A percentile compares a stretch with the other conserved stretches of the same genome.
Evolutionary conservation across 2,888 invertebrate species (phyloP).

Genomic region (Folsomia candida): DNA sequence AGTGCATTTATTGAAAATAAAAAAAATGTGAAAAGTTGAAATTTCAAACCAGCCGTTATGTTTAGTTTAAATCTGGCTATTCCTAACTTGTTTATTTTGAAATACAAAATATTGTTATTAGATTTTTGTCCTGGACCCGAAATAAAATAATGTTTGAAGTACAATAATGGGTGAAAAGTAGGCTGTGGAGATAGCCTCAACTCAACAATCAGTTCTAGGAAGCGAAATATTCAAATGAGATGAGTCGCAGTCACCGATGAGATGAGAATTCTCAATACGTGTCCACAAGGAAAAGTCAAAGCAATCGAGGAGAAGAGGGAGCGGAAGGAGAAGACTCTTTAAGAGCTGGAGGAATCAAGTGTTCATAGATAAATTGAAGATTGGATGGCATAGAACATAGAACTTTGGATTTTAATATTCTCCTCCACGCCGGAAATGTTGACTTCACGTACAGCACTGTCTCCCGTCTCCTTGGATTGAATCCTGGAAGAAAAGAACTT

Average conservation of each 20-base stretch:
- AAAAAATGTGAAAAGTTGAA: too few relatives aligned
- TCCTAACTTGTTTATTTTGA: too few relatives aligned
- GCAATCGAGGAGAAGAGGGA: neutral
- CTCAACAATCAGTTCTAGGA: neutral
- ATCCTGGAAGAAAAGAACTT: neutral
- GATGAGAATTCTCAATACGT: slow-evolving; percentile 3
- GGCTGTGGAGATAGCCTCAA: too few relatives aligned
- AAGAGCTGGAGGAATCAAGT: neutral
- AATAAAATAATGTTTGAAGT: too few relatives aligned
- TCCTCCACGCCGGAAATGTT: slow-evolving; percentile 5
- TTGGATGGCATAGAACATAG: neutral
- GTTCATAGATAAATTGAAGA: neutral
- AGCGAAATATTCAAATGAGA: neutral
- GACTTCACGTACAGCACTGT: neutral
- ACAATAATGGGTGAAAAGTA: too few relatives aligned
- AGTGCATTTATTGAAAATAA: too few relatives aligned
- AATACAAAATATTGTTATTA: too few relatives aligned
- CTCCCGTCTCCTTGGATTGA: neutral
- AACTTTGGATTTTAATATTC: slow-evolving; percentile 8
- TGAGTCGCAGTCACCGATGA: neutral
- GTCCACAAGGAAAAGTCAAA: neutral
- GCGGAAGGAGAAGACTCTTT: neutral
- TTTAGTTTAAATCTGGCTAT: too few relatives aligned
- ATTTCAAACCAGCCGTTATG: too few relatives aligned
- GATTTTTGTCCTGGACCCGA: too few relatives aligned